Evolutionary conservation across 2,888 invertebrate species (phyloP).

Genomic region (Papilio elwesi): DNA sequence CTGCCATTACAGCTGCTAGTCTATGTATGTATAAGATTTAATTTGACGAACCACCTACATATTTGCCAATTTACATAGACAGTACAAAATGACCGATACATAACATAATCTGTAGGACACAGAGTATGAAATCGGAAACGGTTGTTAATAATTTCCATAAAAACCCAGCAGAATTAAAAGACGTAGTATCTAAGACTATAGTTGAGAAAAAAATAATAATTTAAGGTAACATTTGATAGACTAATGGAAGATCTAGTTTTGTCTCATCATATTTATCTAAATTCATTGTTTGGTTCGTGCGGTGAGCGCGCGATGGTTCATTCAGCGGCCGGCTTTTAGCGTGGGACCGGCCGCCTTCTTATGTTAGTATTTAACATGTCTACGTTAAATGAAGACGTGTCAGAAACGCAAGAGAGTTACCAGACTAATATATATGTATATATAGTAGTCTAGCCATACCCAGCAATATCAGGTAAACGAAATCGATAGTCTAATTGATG

Average conservation of each 20-base stretch:
- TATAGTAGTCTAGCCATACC: not conserved
- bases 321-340: constrained; percentile 26
- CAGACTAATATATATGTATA: not conserved
- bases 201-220: not conserved
- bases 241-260: constrained; percentile 16
- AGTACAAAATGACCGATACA: too few species aligned
- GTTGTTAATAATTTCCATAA: too few species aligned
- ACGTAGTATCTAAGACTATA: not conserved
- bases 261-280: constrained; percentile 1
- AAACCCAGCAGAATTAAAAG: not conserved
- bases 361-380: constrained; percentile 29
- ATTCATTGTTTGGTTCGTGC: constrained; percentile 22
- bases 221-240: not conserved
- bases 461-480: not conserved
- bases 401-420: constrained; percentile 11
- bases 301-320: not conserved
- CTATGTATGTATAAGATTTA: too few species aligned
- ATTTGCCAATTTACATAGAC: too few species aligned
- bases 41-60: too few species aligned
- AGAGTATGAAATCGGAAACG: too few species aligned
- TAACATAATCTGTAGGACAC: too few species aligned
- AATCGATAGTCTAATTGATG: not conserved
- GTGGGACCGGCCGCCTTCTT: constrained; percentile 31
- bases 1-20: too few species aligned
- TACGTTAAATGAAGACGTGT: constrained; percentile 26